These are phyloP conservation scores for Leucoraja ocellata DNA, from an alignment of 2,797 vertebrate species.

Conservation along the genomic window DNA sequence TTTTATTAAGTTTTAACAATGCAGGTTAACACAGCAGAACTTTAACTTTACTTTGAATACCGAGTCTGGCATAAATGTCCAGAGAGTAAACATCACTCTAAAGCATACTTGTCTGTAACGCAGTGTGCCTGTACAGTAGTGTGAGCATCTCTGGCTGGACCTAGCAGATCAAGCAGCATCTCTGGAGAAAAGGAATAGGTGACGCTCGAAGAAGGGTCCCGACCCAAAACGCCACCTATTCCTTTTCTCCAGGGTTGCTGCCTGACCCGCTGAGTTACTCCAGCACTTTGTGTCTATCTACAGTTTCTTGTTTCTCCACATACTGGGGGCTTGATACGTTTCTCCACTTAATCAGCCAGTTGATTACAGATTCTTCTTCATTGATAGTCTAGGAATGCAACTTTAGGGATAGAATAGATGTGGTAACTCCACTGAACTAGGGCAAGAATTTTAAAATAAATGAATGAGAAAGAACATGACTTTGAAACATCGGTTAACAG, in stretches of 20 bases:
- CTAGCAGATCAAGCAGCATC: too few relatives aligned
- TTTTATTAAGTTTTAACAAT: not conserved
- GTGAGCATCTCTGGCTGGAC: not conserved
- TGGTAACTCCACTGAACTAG: not conserved
- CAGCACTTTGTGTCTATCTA: too few relatives aligned
- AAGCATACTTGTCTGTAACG: not conserved
- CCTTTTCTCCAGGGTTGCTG: too few relatives aligned
- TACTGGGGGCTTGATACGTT: too few relatives aligned
- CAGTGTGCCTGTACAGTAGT: not conserved
- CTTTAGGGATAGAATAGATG: not conserved
- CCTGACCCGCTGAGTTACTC: too few relatives aligned
- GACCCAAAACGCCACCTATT: too few relatives aligned
- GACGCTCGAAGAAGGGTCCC: too few relatives aligned
- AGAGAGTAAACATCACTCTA: not conserved
- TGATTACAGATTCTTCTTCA: not conserved
- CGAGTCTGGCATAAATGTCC: too few relatives aligned
- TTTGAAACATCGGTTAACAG: not conserved
- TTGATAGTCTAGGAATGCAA: not conserved
- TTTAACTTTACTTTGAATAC: not conserved
- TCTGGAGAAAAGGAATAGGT: too few relatives aligned
- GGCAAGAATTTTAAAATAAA: not conserved
- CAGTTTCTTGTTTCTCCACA: too few relatives aligned
- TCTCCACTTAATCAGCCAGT: not conserved
- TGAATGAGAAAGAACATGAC: not conserved
- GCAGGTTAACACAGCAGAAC: not conserved